Conservation (phyloP, 2,113 vertebrate genomes). For the Procavia capensis region DNA sequence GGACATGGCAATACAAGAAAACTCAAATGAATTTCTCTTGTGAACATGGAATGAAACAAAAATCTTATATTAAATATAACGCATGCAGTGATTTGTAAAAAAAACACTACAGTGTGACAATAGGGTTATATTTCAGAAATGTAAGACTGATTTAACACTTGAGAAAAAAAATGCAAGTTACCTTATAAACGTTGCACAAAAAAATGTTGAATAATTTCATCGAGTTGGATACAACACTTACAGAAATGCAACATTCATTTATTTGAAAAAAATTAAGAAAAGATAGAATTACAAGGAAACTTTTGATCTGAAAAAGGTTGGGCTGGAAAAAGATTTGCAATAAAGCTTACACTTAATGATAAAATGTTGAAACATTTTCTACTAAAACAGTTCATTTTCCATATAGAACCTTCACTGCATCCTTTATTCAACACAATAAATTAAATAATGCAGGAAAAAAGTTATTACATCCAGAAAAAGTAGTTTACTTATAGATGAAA, state of each 20-base stretch:
- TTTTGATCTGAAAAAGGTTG: neutral
- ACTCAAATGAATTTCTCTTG: neutral
- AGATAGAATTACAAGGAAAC: neutral
- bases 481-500: neutral
- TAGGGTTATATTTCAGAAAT: no score
- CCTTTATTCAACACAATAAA: neutral
- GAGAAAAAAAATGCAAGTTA: neutral
- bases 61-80: neutral
- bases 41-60: neutral
- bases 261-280: neutral
- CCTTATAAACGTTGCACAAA: neutral
- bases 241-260: neutral
- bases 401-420: neutral
- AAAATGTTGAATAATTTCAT: neutral
- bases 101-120: neutral
- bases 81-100: neutral
- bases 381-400: neutral
- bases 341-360: no score
- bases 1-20: neutral
- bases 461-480: no score
- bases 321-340: neutral
- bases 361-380: no score
- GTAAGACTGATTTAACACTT: neutral
- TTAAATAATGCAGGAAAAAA: neutral
- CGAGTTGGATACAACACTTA: no score